phyloP scores from a whole-genome alignment of 1,140 invertebrate genomes.

The Cheumatopsyche charites region DNA sequence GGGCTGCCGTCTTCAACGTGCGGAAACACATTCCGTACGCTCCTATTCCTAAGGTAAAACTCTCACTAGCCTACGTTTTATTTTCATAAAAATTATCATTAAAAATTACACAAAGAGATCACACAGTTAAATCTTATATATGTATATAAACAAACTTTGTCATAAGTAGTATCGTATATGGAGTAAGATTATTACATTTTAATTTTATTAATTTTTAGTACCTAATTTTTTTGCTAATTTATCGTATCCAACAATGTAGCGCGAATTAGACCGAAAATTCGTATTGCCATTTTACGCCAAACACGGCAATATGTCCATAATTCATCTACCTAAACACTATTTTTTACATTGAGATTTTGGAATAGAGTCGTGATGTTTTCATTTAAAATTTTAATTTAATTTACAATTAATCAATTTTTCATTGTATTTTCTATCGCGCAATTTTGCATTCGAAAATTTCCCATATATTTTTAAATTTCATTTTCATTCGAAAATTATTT shows the following conservation, averaged over 20 bases:
- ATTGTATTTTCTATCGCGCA: conserved; percentile 4
- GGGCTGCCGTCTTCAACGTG: conserved; percentile 32
- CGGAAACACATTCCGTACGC: not conserved
- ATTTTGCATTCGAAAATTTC: conserved; percentile 6
- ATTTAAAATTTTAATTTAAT: conserved; percentile 15
- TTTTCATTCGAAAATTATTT: conserved; percentile 23
- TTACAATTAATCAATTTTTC: too few species aligned
- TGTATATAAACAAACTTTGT: conserved; percentile 49
- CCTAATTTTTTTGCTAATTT: conserved; percentile 40
- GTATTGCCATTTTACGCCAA: conserved; percentile 40
- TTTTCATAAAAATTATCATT: conserved; percentile 46
- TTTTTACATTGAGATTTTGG: conserved; percentile 49
- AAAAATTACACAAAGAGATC: conserved; percentile 50
- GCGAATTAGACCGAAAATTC: conserved; percentile 38
- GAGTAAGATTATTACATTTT: conserved; percentile 46
- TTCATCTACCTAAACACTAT: conserved; percentile 49
- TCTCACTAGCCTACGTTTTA: conserved; percentile 46
- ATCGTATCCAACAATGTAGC: conserved; percentile 13
- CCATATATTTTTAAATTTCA: too few species aligned
- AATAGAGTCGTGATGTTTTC: conserved; percentile 38
- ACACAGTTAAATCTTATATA: conserved; percentile 49
- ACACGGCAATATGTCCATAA: conserved; percentile 43
- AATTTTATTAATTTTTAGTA: conserved; percentile 35
- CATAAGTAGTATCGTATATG: conserved; percentile 49
- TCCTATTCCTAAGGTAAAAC: conserved; percentile 48